A percentile compares a stretch with the other conserved stretches of the same genome.
phyloP scores from a whole-genome alignment of 2,888 invertebrate genomes.

The Conus canariensis region DNA sequence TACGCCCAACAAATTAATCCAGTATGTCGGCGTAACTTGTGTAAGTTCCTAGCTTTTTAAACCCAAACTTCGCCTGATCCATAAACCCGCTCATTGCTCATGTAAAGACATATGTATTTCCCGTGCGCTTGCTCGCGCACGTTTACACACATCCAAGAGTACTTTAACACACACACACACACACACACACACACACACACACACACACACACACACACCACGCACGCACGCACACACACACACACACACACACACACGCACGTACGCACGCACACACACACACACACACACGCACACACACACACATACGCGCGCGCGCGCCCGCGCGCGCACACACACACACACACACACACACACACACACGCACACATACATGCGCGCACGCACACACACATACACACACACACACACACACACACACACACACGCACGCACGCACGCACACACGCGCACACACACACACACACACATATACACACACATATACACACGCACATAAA shows the following conservation, averaged over 20 bases:
- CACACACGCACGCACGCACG: not conserved
- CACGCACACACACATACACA: not conserved
- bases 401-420: not conserved
- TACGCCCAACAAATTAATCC: no score
- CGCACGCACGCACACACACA: not conserved
- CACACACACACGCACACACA: not conserved
- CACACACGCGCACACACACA: not conserved
- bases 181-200: not conserved
- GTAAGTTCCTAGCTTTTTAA: no score
- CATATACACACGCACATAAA: not conserved
- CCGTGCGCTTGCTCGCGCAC: no score
- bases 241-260: not conserved
- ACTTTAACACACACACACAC: no score
- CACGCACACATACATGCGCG: not conserved
- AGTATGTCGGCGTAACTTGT: no score
- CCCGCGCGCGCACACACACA: not conserved
- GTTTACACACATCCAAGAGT: no score
- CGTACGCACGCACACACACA: not conserved
- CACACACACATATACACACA: not conserved
- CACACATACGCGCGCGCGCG: no score
- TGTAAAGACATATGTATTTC: no score
- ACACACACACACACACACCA: not conserved
- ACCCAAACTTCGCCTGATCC: no score
- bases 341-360: not conserved
- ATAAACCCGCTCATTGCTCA: no score